Base-by-base conservation (phyloP, 2,888 invertebrate species). In the Nysson spinosus region DNA sequence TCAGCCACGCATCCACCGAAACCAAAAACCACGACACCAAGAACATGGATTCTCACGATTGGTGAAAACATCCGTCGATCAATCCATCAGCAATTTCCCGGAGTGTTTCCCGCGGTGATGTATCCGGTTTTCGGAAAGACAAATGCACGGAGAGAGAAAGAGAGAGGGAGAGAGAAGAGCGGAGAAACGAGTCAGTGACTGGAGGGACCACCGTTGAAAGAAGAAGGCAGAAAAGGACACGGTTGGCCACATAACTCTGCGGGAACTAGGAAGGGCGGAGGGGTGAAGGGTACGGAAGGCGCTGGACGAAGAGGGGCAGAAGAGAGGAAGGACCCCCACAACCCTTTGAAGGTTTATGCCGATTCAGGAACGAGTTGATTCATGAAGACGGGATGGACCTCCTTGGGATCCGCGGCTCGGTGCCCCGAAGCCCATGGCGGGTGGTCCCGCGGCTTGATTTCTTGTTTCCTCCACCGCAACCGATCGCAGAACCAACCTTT, bases 371-470 rank as follows among this genome's bases (percentile, higher is more conserved):
- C 73, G 80, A 77, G 83, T 86, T 87, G 87, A 87, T 87, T 87
- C 87, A 87, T 87, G 86, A 85, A 87, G 87, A 87, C 83, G 83
- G 82, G 82, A 81, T 78, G 82, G 86, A 87, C 87, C 87, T 86
- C 87, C 87, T 85, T 80, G 84, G 81, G 85, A 83, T 84, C 81
- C 81, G 82, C 80, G 80, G 80, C 81, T 75, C 76, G 71, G 67
- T 75, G 79, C 69, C 75, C 73, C 81, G 82, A 83, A 82, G 83
- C 83, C 76, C 82, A 80, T 81, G 78, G 85, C 87, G 87, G 87
- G 87, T 87, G 87, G 87, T 87, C 87, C 78, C 79, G 78, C 82
- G 81, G 78, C 80, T 85, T 87, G 86, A 86, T 87, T 87, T 87
- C 87, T 87, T 86, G 87, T 85, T 87, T 86, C 84, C 83, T 82